Conservation (phyloP, 2,888 invertebrate species). For the Aporophyla lueneburgensis region DNA sequence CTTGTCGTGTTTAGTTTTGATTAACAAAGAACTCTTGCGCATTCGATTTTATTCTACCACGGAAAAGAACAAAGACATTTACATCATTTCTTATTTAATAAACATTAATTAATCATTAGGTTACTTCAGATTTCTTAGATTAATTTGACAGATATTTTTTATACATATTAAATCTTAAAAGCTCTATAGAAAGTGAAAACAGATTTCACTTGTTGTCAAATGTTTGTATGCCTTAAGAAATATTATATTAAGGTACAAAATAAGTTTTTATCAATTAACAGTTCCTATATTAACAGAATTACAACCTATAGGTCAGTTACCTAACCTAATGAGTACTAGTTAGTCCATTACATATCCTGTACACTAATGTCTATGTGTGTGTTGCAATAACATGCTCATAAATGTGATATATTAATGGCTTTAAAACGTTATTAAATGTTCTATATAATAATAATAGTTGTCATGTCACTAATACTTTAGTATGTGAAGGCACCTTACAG, state of each 20-base stretch:
- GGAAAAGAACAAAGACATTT: conserved; percentile 9
- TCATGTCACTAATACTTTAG: background rate
- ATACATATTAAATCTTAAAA: background rate
- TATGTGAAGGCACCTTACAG: background rate
- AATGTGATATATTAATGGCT: conserved; percentile 32
- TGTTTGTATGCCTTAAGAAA: background rate
- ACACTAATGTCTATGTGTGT: conserved; percentile 37
- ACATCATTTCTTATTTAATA: background rate
- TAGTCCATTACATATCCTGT: conserved; percentile 28
- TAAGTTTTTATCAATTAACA: background rate
- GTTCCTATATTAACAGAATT: background rate
- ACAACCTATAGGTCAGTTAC: background rate
- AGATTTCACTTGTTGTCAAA: background rate
- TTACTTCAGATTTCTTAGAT: background rate
- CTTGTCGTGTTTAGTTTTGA: background rate
- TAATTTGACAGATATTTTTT: background rate
- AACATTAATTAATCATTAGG: background rate
- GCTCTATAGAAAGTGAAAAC: conserved; percentile 37
- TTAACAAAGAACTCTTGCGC: conserved; percentile 11
- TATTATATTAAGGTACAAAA: background rate
- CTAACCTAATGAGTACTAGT: conserved; percentile 4
- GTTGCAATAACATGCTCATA: conserved; percentile 23
- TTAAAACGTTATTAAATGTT: conserved; percentile 27
- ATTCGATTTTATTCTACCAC: background rate
- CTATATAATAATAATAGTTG: conserved; percentile 8